These are phyloP conservation scores for Frankliniella intonsa DNA, from an alignment of 2,888 invertebrate genomes.

Conservation along the genomic window DNA sequence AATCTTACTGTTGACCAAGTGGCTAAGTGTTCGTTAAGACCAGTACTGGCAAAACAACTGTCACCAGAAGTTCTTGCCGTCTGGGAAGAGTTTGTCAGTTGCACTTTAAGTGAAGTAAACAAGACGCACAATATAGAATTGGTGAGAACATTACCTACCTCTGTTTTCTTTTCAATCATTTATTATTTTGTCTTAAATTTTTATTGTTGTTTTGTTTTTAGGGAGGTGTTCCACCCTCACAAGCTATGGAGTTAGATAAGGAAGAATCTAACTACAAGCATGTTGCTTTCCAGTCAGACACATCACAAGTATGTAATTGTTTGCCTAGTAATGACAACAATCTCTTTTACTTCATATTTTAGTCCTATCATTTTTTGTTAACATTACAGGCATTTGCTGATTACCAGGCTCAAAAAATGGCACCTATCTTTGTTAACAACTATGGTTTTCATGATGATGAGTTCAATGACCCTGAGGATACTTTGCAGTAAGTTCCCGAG, in stretches of 20 bases:
- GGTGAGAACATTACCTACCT: slow-evolving; percentile 41
- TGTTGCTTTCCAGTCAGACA: slow-evolving; percentile 48
- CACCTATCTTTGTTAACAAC: slow-evolving; percentile 56
- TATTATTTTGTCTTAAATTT: neutral
- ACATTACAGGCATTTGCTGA: slow-evolving; percentile 47
- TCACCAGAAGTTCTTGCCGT: slow-evolving; percentile 45
- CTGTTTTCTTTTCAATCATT: neutral
- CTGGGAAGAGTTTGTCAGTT: slow-evolving; percentile 49
- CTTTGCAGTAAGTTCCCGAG: slow-evolving; percentile 49
- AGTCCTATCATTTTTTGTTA: neutral
- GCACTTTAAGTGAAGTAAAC: slow-evolving; percentile 47
- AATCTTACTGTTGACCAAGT: slow-evolving; percentile 48
- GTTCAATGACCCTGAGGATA: slow-evolving; percentile 57
- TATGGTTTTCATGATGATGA: slow-evolving; percentile 61
- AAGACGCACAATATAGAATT: slow-evolving; percentile 45
- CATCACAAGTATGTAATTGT: slow-evolving; percentile 42
- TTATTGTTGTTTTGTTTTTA: slow-evolving; percentile 29
- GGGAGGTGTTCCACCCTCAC: slow-evolving; percentile 39
- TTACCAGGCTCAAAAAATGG: slow-evolving; percentile 60
- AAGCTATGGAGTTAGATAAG: slow-evolving; percentile 46
- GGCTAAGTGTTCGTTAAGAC: slow-evolving; percentile 46
- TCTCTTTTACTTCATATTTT: slow-evolving; percentile 26
- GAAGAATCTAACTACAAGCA: slow-evolving; percentile 47
- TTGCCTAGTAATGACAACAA: neutral
- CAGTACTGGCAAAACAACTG: slow-evolving; percentile 45